These are phyloP conservation scores for Drosophila diplacantha DNA, from an alignment of 2,888 invertebrate genomes.

Conservation along the genomic window DNA sequence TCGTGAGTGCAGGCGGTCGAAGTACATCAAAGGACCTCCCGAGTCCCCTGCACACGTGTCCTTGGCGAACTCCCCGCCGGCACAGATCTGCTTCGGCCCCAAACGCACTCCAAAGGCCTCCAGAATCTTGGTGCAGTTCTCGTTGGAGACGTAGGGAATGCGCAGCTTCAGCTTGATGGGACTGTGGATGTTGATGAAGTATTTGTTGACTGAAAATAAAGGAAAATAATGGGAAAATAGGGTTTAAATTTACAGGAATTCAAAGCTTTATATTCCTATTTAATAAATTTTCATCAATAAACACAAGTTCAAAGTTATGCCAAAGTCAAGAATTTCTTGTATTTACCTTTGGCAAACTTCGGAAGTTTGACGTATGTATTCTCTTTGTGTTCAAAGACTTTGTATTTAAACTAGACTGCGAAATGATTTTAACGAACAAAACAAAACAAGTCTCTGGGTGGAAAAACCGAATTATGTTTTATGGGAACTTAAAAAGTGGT, in stretches of 20 bases:
- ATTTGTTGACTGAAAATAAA: constrained; percentile 73
- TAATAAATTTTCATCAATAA: too few species aligned
- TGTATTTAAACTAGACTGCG: neutral
- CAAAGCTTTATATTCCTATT: neutral
- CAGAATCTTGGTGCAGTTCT: constrained; percentile 80
- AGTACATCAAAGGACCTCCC: constrained; percentile 86
- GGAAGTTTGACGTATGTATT: constrained; percentile 5
- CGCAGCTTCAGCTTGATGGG: constrained; percentile 83
- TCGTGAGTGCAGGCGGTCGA: constrained; percentile 76
- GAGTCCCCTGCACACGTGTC: constrained; percentile 85
- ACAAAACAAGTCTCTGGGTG: neutral
- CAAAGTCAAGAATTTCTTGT: neutral
- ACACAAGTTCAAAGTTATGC: neutral
- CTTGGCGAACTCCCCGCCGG: constrained; percentile 83
- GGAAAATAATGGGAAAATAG: neutral
- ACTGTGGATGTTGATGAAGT: constrained; percentile 77
- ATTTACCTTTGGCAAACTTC: neutral
- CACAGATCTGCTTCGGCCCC: constrained; percentile 82
- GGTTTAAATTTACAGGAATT: neutral
- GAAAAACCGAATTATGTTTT: neutral
- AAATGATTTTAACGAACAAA: constrained; percentile 2
- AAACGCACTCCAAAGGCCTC: constrained; percentile 78
- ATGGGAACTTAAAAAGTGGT: constrained; percentile 10
- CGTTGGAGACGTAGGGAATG: constrained; percentile 80
- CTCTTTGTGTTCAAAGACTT: neutral